Evolutionary conservation across 2,113 vertebrate genomes (phyloP), one percentile per base, ranked within the genome.

Genomic region (Pipa parva): DNA sequence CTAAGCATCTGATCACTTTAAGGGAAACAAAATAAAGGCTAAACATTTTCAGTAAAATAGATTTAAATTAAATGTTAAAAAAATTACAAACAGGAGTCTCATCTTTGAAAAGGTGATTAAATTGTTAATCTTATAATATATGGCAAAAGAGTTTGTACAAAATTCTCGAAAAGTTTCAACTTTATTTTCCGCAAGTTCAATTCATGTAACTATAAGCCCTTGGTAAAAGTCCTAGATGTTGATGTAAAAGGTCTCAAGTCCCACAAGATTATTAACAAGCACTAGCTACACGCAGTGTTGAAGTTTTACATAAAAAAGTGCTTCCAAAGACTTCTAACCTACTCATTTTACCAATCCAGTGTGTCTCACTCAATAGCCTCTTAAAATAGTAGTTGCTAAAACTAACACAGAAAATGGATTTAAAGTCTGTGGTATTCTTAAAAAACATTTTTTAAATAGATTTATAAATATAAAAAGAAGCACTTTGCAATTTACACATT

Each of bases 401-500:
- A 24, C 50, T 54, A 39, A 63, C 31, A 29, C 13, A 33, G 55
- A 61, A 74, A 80, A 77, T 70, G 55, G 62, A 51, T 24, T 54
- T 31, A 29, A 46, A 63, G 15, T 11, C 10, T 4, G 7, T 18
- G 18, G 33, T n/a, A 48, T 28, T 3, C 1, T 2, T 28, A 12
- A 62, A 15, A n/a, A 1, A 25, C n/a, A 15, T 42, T 15, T 42
- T n/a, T 42, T n/a, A n/a, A n/a, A n/a, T n/a, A n/a, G 15, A 42
- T 42, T n/a, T 42, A 12, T 42, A 52, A 20, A 12, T 56, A 39
- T 71, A 22, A 58, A 33, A 26, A 25, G 58, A 68, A 64, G 51
- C 18, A 64, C 3, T 59, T n/a, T 57, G 26, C 63, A 74, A 61
- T 73, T 60, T 78, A 71, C 72, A 72, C 56, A 36, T 73, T 75